Conservation (phyloP, 1,140 invertebrate genomes). For the Rhopalosiphum padi region DNA sequence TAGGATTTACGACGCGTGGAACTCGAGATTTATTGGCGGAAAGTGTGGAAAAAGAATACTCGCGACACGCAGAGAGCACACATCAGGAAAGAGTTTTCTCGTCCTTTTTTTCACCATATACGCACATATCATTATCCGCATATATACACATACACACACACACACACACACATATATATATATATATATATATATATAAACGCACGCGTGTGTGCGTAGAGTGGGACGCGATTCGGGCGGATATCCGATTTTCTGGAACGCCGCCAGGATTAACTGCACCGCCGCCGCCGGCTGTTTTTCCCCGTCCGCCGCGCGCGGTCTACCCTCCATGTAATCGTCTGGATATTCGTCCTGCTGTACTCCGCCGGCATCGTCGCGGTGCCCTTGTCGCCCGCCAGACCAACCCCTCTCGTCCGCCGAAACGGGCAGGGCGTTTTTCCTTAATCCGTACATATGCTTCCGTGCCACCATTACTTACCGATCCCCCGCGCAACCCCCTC, state of each 20-base stretch:
- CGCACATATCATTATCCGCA: not conserved
- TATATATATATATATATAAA: not conserved
- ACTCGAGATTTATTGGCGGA: slow-evolving; percentile 7
- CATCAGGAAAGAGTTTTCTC: slow-evolving; percentile 20
- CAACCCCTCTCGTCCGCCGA: not conserved
- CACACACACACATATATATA: not conserved
- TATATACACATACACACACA: too few relatives aligned
- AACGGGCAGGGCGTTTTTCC: slow-evolving; percentile 29
- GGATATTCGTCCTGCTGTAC: not conserved
- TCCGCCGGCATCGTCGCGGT: not conserved
- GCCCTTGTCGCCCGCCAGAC: not conserved
- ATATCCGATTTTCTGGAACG: slow-evolving; percentile 57
- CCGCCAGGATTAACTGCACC: slow-evolving; percentile 56
- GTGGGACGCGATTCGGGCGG: slow-evolving; percentile 28
- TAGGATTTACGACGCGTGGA: slow-evolving; percentile 28
- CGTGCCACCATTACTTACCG: slow-evolving; percentile 19
- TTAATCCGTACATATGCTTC: slow-evolving; percentile 57
- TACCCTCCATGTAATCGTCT: slow-evolving; percentile 40
- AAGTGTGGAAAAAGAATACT: not conserved
- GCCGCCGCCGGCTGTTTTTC: slow-evolving; percentile 3
- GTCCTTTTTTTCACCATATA: not conserved
- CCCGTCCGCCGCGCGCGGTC: not conserved
- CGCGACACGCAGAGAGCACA: not conserved
- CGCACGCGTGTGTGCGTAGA: not conserved
- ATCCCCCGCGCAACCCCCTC: not conserved